Conservation (phyloP, 2,888 invertebrate species). For the Rhodophaea formosa region DNA sequence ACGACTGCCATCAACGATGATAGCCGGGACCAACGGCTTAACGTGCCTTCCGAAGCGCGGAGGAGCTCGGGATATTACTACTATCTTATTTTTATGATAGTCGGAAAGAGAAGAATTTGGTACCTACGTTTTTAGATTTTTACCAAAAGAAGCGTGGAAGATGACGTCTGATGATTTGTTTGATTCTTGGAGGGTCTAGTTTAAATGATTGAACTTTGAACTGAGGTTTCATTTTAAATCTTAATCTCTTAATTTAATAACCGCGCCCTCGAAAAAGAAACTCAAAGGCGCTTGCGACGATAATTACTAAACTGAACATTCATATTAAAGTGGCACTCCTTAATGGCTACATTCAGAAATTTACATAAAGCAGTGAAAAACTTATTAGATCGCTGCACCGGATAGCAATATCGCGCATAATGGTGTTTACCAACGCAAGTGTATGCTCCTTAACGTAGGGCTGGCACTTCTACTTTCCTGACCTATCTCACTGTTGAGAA, state of each 20-base stretch:
- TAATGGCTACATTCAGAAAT: slow-evolving; percentile 24
- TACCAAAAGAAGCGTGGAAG: no score
- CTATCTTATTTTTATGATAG: no score
- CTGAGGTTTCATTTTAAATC: no score
- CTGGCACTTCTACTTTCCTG: neutral
- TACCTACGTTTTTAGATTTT: no score
- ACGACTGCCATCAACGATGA: no score
- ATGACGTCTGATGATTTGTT: no score
- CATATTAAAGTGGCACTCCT: slow-evolving; percentile 14
- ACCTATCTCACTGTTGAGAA: neutral
- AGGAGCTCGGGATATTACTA: no score
- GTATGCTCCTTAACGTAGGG: slow-evolving; percentile 39
- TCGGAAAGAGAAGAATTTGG: no score
- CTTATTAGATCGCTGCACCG: slow-evolving; percentile 43
- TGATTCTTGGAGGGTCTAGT: no score
- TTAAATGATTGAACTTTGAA: no score
- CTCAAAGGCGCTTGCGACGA: neutral
- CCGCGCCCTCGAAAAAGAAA: neutral
- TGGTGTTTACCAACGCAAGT: slow-evolving; percentile 57
- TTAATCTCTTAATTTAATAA: neutral
- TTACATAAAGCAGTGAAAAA: slow-evolving; percentile 29
- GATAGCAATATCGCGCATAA: slow-evolving; percentile 42
- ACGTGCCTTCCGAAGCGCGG: no score
- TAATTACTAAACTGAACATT: slow-evolving; percentile 9
- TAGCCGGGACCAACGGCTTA: no score